These are phyloP conservation scores for Harpagifer antarcticus DNA, from an alignment of 2,797 vertebrate species.

Conservation along the genomic window DNA sequence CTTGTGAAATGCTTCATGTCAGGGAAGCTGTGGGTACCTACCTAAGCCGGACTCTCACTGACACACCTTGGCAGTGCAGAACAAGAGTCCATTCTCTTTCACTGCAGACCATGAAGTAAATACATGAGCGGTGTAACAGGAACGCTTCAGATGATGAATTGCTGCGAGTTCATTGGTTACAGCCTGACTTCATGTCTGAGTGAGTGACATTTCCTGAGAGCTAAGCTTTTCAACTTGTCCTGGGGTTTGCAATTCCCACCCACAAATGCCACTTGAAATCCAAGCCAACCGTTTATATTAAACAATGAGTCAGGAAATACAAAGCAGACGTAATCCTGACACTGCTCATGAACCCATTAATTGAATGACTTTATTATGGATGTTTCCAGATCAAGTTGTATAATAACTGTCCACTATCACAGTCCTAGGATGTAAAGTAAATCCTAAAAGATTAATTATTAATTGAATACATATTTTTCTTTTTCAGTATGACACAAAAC, in stretches of 20 bases:
- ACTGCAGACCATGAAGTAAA: conserved; percentile 77
- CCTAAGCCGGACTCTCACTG: conserved; percentile 57
- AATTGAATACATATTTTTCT: not conserved
- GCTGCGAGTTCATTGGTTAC: conserved; percentile 64
- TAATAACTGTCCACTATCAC: not conserved
- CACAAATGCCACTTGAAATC: conserved; percentile 66
- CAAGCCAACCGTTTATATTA: conserved; percentile 71
- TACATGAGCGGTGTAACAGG: conserved; percentile 67
- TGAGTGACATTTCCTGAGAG: conserved; percentile 77
- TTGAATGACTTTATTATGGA: conserved; percentile 9
- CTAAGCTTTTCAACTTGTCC: conserved; percentile 69
- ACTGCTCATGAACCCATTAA: not conserved
- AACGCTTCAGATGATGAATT: conserved; percentile 76
- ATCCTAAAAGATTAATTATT: not conserved
- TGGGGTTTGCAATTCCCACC: conserved; percentile 65
- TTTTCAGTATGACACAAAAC: not conserved
- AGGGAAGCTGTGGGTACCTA: conserved; percentile 73
- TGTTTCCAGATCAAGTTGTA: not conserved
- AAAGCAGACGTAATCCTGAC: conserved; percentile 41
- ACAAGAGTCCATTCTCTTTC: conserved; percentile 78
- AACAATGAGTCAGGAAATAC: conserved; percentile 59
- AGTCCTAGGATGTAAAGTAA: not conserved
- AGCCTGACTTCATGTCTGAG: conserved; percentile 53
- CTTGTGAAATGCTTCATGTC: conserved; percentile 71
- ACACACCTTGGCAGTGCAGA: conserved; percentile 67